Percentiles rank a stretch among this genome's conserved stretches.
Conservation (phyloP, 64 coral and sea anemone genomes). For the Montipora sp. region DNA sequence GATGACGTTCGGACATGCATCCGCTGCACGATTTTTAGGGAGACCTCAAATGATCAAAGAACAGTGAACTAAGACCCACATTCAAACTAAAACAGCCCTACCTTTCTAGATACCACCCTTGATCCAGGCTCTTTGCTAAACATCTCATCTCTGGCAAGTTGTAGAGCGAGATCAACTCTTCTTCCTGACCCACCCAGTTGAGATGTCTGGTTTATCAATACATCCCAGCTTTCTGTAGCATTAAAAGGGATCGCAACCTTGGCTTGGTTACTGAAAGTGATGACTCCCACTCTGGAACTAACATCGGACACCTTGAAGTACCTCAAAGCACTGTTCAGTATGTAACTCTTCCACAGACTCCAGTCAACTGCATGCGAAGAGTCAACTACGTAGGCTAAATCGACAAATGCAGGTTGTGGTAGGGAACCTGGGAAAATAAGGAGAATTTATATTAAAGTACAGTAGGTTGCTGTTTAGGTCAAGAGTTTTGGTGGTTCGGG, state of each 20-base stretch:
- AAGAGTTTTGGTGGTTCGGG: no score
- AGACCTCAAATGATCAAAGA: no score
- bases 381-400: slow-evolving; percentile 67
- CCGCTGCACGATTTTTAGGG: no score
- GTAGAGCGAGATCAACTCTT: slow-evolving; percentile 29
- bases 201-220: slow-evolving; percentile 5
- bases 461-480: no score
- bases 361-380: slow-evolving; percentile 66
- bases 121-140: slow-evolving; percentile 12
- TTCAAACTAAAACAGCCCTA: neutral
- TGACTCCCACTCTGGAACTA: slow-evolving; percentile 36
- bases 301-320: slow-evolving; percentile 43
- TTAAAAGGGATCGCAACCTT: slow-evolving; percentile 41
- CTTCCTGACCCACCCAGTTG: slow-evolving; percentile 7
- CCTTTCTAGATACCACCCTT: slow-evolving; percentile 3
- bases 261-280: slow-evolving; percentile 48
- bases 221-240: slow-evolving; percentile 1
- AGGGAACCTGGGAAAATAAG: neutral
- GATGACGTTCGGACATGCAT: no score
- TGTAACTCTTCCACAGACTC: slow-evolving; percentile 47
- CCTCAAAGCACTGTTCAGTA: slow-evolving; percentile 24
- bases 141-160: slow-evolving; percentile 8
- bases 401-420: slow-evolving; percentile 3
- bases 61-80: no score
- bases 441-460: no score